These are phyloP conservation scores for Alligator sinensis DNA, from an alignment of 2,113 vertebrate species.

Conservation along the genomic window DNA sequence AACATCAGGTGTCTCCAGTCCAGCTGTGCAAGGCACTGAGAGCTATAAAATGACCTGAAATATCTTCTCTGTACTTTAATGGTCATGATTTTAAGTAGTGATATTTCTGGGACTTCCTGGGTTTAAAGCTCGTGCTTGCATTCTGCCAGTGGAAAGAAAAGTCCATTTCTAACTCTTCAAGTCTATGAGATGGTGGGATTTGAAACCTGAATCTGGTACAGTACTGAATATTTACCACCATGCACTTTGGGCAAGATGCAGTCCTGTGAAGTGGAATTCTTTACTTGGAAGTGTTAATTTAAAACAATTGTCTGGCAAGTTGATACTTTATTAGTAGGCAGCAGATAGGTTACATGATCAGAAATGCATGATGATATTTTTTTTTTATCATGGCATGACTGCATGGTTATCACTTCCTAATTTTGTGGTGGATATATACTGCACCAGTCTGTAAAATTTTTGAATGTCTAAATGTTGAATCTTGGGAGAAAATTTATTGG, in stretches of 20 bases:
- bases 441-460: neutral
- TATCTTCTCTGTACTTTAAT: no score
- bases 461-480: neutral
- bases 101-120: no score
- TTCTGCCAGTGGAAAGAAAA: no score
- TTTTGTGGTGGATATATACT: neutral
- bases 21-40: no score
- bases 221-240: neutral
- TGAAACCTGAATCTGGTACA: neutral
- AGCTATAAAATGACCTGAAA: no score
- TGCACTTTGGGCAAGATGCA: neutral
- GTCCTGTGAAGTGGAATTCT: neutral
- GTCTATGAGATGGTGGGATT: neutral
- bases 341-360: neutral
- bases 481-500: neutral
- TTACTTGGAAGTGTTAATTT: neutral
- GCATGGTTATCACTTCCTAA: neutral
- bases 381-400: neutral
- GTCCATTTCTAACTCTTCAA: neutral
- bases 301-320: neutral
- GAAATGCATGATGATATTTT: neutral
- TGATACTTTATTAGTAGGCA: neutral
- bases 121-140: no score
- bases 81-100: no score
- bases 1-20: no score